Percentiles rank a stretch among this genome's conserved stretches.
Evolutionary conservation across 1,140 invertebrate genomes (phyloP).

Genomic region (Daktulosphaira vitifoliae): DNA sequence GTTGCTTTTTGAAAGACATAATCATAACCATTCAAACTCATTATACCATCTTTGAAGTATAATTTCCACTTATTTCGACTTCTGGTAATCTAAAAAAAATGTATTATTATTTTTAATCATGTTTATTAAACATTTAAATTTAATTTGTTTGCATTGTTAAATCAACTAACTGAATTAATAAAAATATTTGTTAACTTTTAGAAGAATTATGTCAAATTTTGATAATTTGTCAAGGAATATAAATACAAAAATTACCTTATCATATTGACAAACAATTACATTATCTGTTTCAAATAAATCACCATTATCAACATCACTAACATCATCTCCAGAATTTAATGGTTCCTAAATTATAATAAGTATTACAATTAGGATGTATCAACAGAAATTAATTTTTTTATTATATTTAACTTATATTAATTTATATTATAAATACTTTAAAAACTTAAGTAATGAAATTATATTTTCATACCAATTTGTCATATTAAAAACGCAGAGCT

Average conservation of each 20-base stretch:
- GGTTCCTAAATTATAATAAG: constrained; percentile 64
- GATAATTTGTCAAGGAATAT: too few relatives aligned
- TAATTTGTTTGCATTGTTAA: neutral
- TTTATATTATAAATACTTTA: too few relatives aligned
- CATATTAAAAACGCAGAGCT: too few relatives aligned
- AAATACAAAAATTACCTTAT: constrained; percentile 62
- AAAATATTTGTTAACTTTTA: too few relatives aligned
- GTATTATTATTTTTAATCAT: too few relatives aligned
- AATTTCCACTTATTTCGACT: constrained; percentile 99
- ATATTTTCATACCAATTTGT: too few relatives aligned
- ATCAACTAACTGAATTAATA: neutral
- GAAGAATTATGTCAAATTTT: too few relatives aligned
- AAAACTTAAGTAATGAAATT: too few relatives aligned
- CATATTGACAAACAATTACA: constrained; percentile 98
- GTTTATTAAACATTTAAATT: too few relatives aligned
- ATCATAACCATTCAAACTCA: constrained; percentile 97
- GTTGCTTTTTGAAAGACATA: constrained; percentile 98
- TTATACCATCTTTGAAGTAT: constrained; percentile 98
- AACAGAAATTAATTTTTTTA: constrained; percentile 32
- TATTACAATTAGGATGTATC: constrained; percentile 3
- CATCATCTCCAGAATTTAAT: constrained; percentile 91
- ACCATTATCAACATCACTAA: constrained; percentile 89
- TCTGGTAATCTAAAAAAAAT: constrained; percentile 72
- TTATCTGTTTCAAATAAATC: constrained; percentile 97
- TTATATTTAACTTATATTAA: too few relatives aligned